phyloP scores from a whole-genome alignment of 2,797 vertebrate genomes.

The Lerista edwardsae region DNA sequence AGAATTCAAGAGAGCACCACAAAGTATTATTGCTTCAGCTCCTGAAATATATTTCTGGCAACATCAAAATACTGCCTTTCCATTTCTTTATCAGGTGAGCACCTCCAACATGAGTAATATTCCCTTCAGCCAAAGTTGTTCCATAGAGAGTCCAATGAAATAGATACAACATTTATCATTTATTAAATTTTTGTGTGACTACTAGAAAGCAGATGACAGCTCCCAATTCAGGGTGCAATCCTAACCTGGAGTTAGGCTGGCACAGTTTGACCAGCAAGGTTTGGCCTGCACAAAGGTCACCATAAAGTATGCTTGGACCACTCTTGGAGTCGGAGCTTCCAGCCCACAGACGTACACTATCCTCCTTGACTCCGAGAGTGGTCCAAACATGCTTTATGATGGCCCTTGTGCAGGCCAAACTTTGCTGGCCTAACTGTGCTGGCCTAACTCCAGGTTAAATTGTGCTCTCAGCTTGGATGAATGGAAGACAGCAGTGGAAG shows the following conservation, averaged over 20 bases:
- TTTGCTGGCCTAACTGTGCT: too few species aligned
- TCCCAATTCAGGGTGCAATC: background rate
- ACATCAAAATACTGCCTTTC: background rate
- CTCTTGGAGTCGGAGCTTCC: too few species aligned
- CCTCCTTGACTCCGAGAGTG: too few species aligned
- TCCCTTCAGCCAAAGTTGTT: background rate
- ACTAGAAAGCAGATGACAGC: background rate
- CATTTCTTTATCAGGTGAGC: slow-evolving; percentile 7
- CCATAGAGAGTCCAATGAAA: background rate
- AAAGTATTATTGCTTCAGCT: slow-evolving; percentile 7
- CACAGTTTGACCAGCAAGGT: too few species aligned
- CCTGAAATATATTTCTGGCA: slow-evolving; percentile 11
- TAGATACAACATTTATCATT: background rate
- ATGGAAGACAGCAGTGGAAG: background rate
- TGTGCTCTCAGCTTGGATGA: too few species aligned
- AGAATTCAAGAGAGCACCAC: background rate
- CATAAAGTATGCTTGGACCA: too few species aligned
- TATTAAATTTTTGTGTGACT: slow-evolving; percentile 1
- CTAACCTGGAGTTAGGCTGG: too few species aligned
- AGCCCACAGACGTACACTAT: too few species aligned
- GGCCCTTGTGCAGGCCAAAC: too few species aligned
- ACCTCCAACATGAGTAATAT: background rate
- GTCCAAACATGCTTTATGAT: too few species aligned
- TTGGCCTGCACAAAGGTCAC: too few species aligned
- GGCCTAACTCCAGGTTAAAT: too few species aligned